Conservation (phyloP, 2,888 invertebrate genomes). For the Xylocampa areola region DNA sequence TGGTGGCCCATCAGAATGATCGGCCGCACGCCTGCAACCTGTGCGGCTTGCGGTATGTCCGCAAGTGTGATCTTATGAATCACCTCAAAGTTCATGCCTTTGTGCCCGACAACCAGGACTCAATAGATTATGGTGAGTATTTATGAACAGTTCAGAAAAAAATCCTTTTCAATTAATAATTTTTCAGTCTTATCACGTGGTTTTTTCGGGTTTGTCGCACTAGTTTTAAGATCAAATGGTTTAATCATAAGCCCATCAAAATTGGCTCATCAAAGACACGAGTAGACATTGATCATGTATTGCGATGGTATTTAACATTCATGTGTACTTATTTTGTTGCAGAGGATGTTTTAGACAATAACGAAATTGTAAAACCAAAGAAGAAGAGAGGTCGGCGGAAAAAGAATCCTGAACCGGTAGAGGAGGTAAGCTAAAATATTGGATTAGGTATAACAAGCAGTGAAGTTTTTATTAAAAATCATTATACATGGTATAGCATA, state of each 20-base stretch:
- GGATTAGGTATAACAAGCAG: too few species aligned
- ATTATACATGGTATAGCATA: too few species aligned
- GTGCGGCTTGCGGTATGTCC: constrained; percentile 94
- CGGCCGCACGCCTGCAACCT: constrained; percentile 95
- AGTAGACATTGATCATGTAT: too few species aligned
- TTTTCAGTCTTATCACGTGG: too few species aligned
- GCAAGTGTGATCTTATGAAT: constrained; percentile 95
- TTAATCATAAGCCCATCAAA: too few species aligned
- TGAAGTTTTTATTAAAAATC: too few species aligned
- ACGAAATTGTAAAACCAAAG: constrained; percentile 81
- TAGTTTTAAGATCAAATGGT: too few species aligned
- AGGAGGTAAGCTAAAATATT: constrained; percentile 65
- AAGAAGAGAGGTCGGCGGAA: constrained; percentile 85
- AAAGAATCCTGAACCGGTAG: constrained; percentile 80
- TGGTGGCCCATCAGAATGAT: constrained; percentile 96
- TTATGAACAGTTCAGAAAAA: too few species aligned
- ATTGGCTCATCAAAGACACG: too few species aligned
- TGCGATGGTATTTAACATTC: background rate
- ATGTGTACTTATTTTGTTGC: constrained; percentile 54
- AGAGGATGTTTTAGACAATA: constrained; percentile 79
- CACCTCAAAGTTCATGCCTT: constrained; percentile 95
- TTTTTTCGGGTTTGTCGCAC: too few species aligned
- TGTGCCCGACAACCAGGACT: constrained; percentile 91
- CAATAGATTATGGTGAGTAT: constrained; percentile 85
- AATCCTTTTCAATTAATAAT: too few species aligned